A percentile compares a stretch with the other conserved stretches of the same genome.
Conservation (phyloP, 2,797 vertebrate species). For the Aphelocoma californica region DNA sequence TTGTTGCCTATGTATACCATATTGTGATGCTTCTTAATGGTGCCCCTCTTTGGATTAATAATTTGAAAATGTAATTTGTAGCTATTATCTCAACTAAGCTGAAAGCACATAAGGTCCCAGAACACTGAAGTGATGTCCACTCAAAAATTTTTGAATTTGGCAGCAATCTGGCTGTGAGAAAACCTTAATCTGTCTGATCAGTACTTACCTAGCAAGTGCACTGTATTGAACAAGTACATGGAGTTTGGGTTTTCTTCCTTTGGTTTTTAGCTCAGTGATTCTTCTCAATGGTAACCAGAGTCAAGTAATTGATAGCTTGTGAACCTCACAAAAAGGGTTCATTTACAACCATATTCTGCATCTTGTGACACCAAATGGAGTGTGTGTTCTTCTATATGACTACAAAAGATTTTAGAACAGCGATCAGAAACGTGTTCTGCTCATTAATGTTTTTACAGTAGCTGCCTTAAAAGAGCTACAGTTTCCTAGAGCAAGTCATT, state of each 20-base stretch:
- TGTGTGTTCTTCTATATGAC: slow-evolving; percentile 58
- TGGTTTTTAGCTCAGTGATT: slow-evolving; percentile 38
- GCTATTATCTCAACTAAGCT: neutral
- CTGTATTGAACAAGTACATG: slow-evolving; percentile 38
- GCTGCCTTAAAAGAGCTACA: slow-evolving; percentile 47
- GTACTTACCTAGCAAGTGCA: neutral
- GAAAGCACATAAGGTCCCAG: neutral
- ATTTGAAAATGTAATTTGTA: neutral
- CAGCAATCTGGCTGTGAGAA: neutral
- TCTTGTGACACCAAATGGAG: slow-evolving; percentile 61
- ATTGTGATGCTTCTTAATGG: neutral
- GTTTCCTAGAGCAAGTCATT: slow-evolving; percentile 57
- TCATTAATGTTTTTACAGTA: slow-evolving; percentile 55
- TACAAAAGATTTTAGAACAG: slow-evolving; percentile 61
- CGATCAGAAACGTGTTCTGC: slow-evolving; percentile 23
- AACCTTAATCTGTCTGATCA: slow-evolving; percentile 19
- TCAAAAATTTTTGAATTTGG: neutral
- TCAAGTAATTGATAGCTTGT: slow-evolving; percentile 64
- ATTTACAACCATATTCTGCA: slow-evolving; percentile 57
- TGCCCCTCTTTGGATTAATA: neutral
- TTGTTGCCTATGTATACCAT: neutral
- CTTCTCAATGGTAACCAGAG: slow-evolving; percentile 63
- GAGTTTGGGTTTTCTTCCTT: neutral
- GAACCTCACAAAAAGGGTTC: slow-evolving; percentile 52
- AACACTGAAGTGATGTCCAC: neutral